Conservation (phyloP, 2,797 vertebrate genomes). For the Tokudaia muenninki region DNA sequence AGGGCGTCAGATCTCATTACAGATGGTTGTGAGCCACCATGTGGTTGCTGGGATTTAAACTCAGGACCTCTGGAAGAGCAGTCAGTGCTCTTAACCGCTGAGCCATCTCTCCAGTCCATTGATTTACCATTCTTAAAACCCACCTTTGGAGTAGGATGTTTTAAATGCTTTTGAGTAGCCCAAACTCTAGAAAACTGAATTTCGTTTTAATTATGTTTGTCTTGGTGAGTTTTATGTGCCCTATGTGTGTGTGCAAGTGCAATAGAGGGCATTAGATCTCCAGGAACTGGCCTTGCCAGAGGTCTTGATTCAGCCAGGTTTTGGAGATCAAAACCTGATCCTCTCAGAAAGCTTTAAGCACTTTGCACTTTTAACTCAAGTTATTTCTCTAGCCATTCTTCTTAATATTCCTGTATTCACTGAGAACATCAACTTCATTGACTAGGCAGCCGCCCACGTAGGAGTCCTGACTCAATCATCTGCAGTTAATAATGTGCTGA, state of each 20-base stretch:
- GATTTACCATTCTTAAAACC: neutral
- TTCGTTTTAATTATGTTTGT: neutral
- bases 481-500: neutral
- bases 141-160: neutral
- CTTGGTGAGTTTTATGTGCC: neutral
- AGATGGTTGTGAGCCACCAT: too few relatives aligned
- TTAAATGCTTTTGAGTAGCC: neutral
- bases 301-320: neutral
- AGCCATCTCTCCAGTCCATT: neutral
- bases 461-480: neutral
- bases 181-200: neutral
- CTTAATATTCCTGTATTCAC: neutral
- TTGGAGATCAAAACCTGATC: neutral
- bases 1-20: too few relatives aligned
- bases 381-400: neutral
- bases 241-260: rapidly evolving
- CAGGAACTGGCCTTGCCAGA: neutral
- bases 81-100: too few relatives aligned
- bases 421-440: neutral
- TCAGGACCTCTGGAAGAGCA: too few relatives aligned
- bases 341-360: neutral
- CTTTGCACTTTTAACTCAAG: neutral
- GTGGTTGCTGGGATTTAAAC: too few relatives aligned
- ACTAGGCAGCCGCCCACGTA: neutral
- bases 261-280: neutral